phyloP scores from a whole-genome alignment of 2,797 vertebrate species.

The Coregonus sp. region DNA sequence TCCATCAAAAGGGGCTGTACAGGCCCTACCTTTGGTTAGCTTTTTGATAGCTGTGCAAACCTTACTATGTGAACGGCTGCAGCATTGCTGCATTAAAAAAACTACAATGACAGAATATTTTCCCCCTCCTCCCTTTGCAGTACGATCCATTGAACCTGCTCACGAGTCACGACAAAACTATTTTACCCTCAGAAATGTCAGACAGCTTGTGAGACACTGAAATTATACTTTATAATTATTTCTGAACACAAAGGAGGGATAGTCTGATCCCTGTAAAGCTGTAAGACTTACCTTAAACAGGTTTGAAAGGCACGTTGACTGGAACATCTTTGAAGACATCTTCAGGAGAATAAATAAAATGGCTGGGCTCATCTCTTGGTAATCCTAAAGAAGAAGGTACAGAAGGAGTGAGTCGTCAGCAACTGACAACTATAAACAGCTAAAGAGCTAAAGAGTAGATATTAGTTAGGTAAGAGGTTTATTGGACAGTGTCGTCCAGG shows the following conservation, averaged over 20 bases:
- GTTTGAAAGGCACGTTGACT: constrained; percentile 26
- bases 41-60: neutral
- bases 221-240: constrained; percentile 58
- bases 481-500: too few species aligned
- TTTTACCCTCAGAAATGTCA: constrained; percentile 40
- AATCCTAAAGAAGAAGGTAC: neutral
- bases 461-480: constrained; percentile 26
- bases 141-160: constrained; percentile 33
- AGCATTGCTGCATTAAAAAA: constrained; percentile 21
- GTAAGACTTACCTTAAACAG: constrained; percentile 9
- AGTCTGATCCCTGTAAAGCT: constrained; percentile 33
- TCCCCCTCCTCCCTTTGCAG: constrained; percentile 6
- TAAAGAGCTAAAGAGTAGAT: constrained; percentile 11
- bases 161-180: constrained; percentile 8
- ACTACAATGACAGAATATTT: constrained; percentile 31
- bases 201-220: constrained; percentile 17
- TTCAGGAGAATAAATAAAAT: constrained; percentile 1
- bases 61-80: constrained; percentile 23
- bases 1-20: constrained; percentile 18
- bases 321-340: constrained; percentile 36
- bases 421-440: neutral
- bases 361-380: constrained; percentile 6
- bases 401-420: neutral
- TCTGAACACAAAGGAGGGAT: constrained; percentile 37
- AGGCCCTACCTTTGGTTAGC: neutral